phyloP scores from a whole-genome alignment of 2,113 vertebrate genomes.

The Mellivora capensis region DNA sequence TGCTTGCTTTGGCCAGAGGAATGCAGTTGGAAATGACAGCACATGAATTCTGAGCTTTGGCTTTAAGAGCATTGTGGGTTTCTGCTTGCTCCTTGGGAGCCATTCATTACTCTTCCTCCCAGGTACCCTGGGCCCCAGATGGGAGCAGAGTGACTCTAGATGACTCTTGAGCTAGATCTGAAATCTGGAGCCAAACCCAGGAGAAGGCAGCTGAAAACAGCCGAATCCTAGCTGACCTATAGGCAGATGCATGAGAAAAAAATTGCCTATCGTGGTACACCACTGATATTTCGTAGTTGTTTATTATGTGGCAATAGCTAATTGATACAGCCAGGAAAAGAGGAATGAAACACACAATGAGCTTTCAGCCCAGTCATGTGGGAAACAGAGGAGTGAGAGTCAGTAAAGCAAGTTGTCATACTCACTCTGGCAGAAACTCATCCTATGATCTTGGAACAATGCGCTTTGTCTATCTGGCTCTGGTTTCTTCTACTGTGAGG shows the following conservation, averaged over 20 bases:
- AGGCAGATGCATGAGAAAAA: background rate
- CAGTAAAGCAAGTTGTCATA: background rate
- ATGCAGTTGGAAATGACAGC: background rate
- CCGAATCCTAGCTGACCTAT: background rate
- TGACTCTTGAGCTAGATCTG: background rate
- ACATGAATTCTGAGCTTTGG: background rate
- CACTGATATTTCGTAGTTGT: background rate
- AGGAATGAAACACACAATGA: background rate
- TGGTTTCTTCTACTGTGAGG: constrained; percentile 8
- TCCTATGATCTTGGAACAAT: background rate
- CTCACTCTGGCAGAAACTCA: background rate
- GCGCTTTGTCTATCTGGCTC: background rate
- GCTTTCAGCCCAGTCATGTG: background rate
- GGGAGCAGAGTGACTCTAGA: background rate
- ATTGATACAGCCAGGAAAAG: background rate
- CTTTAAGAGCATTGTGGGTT: background rate
- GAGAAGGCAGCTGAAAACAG: background rate
- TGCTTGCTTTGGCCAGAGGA: background rate
- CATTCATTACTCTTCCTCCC: background rate
- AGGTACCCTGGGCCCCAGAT: background rate
- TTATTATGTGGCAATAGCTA: background rate
- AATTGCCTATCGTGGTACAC: background rate
- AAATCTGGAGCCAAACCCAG: background rate
- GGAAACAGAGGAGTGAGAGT: background rate
- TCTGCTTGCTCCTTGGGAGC: background rate